A percentile compares a stretch with the other conserved stretches of the same genome.
phyloP scores from a whole-genome alignment of 2,797 vertebrate genomes.

The Melanotaenia maccullochi region DNA sequence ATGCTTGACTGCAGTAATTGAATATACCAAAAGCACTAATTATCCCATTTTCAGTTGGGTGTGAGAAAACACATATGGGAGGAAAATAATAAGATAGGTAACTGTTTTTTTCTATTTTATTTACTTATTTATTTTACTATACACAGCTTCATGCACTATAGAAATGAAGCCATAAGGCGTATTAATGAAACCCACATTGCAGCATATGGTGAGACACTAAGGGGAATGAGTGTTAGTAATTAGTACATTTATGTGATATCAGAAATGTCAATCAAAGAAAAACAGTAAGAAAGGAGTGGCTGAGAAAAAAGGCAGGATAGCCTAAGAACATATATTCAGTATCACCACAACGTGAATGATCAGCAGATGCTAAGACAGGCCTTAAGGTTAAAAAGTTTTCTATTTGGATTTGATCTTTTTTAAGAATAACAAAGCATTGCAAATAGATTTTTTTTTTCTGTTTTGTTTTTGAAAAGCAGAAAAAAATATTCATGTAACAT shows the following conservation, averaged over 20 bases:
- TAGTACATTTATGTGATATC: background rate
- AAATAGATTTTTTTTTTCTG: background rate
- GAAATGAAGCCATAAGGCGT: background rate
- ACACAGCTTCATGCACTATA: background rate
- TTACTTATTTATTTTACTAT: no score
- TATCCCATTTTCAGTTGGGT: conserved; percentile 31
- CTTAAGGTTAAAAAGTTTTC: background rate
- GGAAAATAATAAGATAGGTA: conserved; percentile 12
- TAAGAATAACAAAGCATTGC: background rate
- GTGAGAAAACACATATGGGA: conserved; percentile 17
- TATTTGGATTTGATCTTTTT: background rate
- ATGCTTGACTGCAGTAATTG: conserved; percentile 40
- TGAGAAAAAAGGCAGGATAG: background rate
- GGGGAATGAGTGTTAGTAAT: background rate
- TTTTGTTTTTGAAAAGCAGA: no score
- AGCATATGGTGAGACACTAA: background rate
- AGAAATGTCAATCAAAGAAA: background rate
- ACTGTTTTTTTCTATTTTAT: background rate
- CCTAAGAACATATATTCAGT: background rate
- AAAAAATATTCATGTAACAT: no score
- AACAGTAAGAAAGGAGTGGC: background rate
- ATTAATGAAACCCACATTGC: background rate
- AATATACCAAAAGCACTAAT: conserved; percentile 49
- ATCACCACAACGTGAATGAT: no score
- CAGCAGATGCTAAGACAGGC: no score